These are phyloP conservation scores for Leucania comma DNA, from an alignment of 2,888 invertebrate genomes.

Conservation along the genomic window DNA sequence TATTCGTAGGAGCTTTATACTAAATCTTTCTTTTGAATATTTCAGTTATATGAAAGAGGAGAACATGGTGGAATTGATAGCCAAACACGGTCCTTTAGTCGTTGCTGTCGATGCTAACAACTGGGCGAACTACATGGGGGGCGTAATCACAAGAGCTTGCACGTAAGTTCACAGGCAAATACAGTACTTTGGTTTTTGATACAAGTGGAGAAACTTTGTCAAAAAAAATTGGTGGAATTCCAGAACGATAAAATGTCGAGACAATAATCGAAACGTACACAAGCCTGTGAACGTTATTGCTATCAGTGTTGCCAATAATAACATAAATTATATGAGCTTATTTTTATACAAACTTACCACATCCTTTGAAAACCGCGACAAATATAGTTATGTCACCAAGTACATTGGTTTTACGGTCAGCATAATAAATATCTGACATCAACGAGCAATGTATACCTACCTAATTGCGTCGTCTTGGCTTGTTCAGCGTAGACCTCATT, in stretches of 20 bases:
- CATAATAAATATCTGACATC: too few relatives aligned
- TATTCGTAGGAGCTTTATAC: too few relatives aligned
- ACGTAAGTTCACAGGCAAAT: slow-evolving; percentile 61
- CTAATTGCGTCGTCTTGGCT: too few relatives aligned
- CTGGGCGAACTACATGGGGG: slow-evolving; percentile 94
- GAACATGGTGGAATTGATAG: slow-evolving; percentile 84
- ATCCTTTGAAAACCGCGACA: slow-evolving; percentile 29
- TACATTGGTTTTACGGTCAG: too few relatives aligned
- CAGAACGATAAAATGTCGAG: too few relatives aligned
- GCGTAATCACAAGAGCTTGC: slow-evolving; percentile 94
- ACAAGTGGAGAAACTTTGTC: too few relatives aligned
- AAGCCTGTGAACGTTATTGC: neutral
- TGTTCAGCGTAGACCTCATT: too few relatives aligned
- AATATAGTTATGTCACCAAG: neutral
- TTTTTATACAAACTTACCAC: slow-evolving; percentile 21
- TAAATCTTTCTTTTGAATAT: slow-evolving; percentile 9
- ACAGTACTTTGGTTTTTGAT: too few relatives aligned
- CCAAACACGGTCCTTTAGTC: slow-evolving; percentile 92
- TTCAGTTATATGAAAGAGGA: slow-evolving; percentile 91
- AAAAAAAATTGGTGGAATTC: too few relatives aligned
- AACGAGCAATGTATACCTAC: too few relatives aligned
- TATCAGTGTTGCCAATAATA: slow-evolving; percentile 6
- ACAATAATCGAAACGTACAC: too few relatives aligned
- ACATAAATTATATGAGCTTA: slow-evolving; percentile 12
- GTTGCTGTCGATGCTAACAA: slow-evolving; percentile 93